phyloP scores from a whole-genome alignment of 2,888 invertebrate species.

The Metacarcinus magister region DNA sequence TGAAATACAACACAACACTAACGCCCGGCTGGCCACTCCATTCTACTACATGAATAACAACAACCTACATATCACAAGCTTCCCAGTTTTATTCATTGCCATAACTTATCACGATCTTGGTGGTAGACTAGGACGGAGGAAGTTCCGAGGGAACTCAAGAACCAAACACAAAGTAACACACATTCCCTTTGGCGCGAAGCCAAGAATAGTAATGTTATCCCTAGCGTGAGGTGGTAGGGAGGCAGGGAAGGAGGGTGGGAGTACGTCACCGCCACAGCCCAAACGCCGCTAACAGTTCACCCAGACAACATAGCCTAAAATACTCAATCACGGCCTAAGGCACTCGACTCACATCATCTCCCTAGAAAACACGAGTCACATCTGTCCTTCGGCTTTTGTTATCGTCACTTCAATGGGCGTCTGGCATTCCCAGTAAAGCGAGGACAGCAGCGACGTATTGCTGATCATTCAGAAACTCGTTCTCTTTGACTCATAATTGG shows the following conservation, averaged over 20 bases:
- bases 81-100: not conserved
- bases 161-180: conserved; percentile 46
- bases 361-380: not conserved
- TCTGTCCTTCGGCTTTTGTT: not conserved
- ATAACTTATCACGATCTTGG: not conserved
- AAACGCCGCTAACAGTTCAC: not conserved
- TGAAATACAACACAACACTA: not conserved
- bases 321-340: not conserved
- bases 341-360: not conserved
- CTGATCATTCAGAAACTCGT: not conserved
- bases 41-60: not conserved
- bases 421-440: not conserved
- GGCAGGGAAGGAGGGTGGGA: not conserved
- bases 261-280: not conserved
- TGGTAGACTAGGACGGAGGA: not conserved
- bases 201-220: conserved; percentile 51
- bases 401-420: not conserved
- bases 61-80: not conserved
- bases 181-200: not conserved
- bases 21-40: not conserved
- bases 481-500: not conserved
- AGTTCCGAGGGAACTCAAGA: not conserved
- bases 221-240: not conserved
- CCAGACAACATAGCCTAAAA: not conserved
- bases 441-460: not conserved